phyloP scores from a whole-genome alignment of 2,113 vertebrate genomes.

The Muntiacus reevesi region DNA sequence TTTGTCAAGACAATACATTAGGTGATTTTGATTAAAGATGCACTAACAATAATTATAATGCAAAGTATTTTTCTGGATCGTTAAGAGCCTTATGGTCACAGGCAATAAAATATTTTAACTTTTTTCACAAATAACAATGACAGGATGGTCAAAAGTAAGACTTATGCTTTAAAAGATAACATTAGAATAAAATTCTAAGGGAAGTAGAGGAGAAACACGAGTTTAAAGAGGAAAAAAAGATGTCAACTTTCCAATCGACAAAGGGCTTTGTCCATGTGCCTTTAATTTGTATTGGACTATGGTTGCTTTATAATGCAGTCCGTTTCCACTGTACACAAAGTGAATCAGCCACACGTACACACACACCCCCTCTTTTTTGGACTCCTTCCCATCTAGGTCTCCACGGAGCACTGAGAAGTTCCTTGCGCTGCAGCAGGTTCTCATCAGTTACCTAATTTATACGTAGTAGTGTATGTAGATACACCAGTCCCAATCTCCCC shows the following conservation, averaged over 20 bases:
- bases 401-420: neutral
- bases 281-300: neutral
- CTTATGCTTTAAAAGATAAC: neutral
- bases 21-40: neutral
- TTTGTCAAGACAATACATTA: neutral
- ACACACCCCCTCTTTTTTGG: neutral
- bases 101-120: neutral
- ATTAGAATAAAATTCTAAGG: neutral
- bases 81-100: neutral
- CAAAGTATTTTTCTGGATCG: neutral
- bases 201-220: neutral
- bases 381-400: neutral
- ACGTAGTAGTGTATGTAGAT: neutral
- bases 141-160: neutral
- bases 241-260: neutral
- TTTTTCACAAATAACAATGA: neutral
- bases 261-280: neutral
- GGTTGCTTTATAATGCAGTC: neutral
- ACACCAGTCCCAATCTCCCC: neutral
- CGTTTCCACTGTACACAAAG: neutral
- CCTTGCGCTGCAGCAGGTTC: neutral
- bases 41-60: neutral
- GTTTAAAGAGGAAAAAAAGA: neutral
- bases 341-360: neutral
- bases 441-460: neutral